A percentile compares a stretch with the other conserved stretches of the same genome.
phyloP scores from a whole-genome alignment of 2,113 vertebrate genomes.

The Sminthopsis crassicaudata region DNA sequence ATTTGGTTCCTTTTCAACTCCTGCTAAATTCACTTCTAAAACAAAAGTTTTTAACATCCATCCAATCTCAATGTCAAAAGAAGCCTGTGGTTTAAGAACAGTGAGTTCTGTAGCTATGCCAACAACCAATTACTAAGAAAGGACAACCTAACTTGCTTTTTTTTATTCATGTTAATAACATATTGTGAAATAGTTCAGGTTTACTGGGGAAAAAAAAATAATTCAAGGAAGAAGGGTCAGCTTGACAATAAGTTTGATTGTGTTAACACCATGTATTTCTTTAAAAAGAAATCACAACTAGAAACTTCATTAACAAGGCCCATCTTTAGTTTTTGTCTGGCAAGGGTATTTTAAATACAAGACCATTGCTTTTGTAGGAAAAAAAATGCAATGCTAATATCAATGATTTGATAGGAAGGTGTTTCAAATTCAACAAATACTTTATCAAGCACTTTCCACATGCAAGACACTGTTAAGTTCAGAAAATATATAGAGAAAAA shows the following conservation, averaged over 20 bases:
- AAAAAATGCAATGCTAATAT: conserved; percentile 10
- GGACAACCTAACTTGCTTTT: conserved; percentile 26
- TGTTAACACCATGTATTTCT: conserved; percentile 40
- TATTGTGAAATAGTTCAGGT: conserved; percentile 58
- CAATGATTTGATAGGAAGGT: neutral
- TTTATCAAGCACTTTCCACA: neutral
- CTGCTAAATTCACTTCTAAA: conserved; percentile 24
- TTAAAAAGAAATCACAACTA: conserved; percentile 49
- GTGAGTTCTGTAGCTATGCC: conserved; percentile 67
- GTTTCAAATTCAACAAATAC: neutral
- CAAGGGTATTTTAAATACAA: conserved; percentile 19
- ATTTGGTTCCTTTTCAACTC: conserved; percentile 17
- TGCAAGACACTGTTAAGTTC: neutral
- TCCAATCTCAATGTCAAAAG: conserved; percentile 28
- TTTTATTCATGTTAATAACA: conserved; percentile 53
- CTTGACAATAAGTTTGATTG: conserved; percentile 50
- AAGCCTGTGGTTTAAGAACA: conserved; percentile 20
- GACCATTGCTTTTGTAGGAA: conserved; percentile 31
- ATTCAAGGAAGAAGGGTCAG: conserved; percentile 61
- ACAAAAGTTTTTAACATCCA: neutral
- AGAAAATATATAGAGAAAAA: neutral
- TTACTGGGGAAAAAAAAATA: conserved; percentile 42
- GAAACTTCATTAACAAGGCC: conserved; percentile 20
- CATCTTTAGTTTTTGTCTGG: conserved; percentile 24
- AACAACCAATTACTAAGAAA: conserved; percentile 60